Evolutionary conservation across 2,113 vertebrate species (phyloP).

Genomic region (Pavo muticus): DNA sequence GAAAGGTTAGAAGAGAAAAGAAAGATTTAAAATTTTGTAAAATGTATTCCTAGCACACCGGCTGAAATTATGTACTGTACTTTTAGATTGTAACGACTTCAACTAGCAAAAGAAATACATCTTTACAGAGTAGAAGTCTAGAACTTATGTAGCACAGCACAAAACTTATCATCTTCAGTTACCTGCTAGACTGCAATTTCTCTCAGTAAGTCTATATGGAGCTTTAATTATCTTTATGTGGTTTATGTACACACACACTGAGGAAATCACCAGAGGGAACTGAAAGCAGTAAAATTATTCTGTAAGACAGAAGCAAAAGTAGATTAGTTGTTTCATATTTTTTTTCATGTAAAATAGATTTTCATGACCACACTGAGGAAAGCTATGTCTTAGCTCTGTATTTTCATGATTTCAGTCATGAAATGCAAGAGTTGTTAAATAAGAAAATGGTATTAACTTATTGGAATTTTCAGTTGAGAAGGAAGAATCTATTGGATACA

Average conservation of each 20-base stretch:
- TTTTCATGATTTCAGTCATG: neutral
- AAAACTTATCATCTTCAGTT: too few species aligned
- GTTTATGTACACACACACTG: neutral
- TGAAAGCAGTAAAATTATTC: neutral
- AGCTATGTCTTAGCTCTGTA: neutral
- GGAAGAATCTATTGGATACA: neutral
- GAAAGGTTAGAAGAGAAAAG: too few species aligned
- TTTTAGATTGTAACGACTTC: neutral
- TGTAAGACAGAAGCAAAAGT: neutral
- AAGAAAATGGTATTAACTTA: neutral
- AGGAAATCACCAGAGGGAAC: neutral
- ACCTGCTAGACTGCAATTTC: too few species aligned
- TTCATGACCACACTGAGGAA: neutral
- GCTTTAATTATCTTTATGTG: neutral
- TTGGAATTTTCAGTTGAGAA: neutral
- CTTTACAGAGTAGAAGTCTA: too few species aligned
- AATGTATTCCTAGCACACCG: neutral
- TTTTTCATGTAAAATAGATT: neutral
- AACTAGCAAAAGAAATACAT: too few species aligned
- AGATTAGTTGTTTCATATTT: neutral
- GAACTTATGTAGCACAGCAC: too few species aligned
- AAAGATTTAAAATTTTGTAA: too few species aligned
- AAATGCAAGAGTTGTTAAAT: neutral
- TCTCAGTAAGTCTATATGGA: neutral
- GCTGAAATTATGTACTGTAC: neutral